Percentiles rank a stretch among this genome's conserved stretches.
phyloP scores from a whole-genome alignment of 2,113 vertebrate genomes.

The Scophthalmus maximus region DNA sequence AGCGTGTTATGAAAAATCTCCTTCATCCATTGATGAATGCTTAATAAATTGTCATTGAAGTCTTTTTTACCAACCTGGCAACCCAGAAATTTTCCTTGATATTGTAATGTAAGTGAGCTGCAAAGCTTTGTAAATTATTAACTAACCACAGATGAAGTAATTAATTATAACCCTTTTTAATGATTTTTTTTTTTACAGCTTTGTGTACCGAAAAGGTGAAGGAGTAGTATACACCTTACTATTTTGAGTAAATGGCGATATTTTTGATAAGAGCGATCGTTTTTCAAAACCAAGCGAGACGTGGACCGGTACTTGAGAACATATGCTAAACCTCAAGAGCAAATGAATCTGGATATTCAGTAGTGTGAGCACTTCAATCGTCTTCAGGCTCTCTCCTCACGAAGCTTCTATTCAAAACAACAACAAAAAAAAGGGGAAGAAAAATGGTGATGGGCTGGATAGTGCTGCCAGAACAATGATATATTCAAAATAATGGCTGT shows the following conservation, averaged over 20 bases:
- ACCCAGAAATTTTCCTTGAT: not conserved
- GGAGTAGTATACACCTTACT: not conserved
- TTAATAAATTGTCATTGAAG: no score
- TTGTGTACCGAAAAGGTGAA: no score
- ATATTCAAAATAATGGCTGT: conserved; percentile 71
- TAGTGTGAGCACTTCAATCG: conserved; percentile 39
- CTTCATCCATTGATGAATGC: no score
- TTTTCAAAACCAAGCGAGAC: not conserved
- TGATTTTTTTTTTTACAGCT: no score
- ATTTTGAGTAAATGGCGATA: not conserved
- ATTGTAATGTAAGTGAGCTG: no score
- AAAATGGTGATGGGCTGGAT: conserved; percentile 67
- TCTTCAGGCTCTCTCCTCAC: conserved; percentile 50
- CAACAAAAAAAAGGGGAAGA: conserved; percentile 46
- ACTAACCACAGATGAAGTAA: not conserved
- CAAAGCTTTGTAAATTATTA: not conserved
- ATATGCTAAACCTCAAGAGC: conserved; percentile 30
- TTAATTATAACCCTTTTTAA: conserved; percentile 3
- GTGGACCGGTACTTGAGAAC: conserved; percentile 25
- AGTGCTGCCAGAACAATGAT: conserved; percentile 72
- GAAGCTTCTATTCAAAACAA: conserved; percentile 66
- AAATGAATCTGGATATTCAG: conserved; percentile 40
- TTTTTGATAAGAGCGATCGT: conserved; percentile 13
- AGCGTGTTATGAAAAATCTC: no score
- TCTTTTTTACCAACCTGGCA: not conserved